These are phyloP conservation scores for Haplochromis burtoni DNA, from an alignment of 2,113 vertebrate genomes.

Conservation along the genomic window DNA sequence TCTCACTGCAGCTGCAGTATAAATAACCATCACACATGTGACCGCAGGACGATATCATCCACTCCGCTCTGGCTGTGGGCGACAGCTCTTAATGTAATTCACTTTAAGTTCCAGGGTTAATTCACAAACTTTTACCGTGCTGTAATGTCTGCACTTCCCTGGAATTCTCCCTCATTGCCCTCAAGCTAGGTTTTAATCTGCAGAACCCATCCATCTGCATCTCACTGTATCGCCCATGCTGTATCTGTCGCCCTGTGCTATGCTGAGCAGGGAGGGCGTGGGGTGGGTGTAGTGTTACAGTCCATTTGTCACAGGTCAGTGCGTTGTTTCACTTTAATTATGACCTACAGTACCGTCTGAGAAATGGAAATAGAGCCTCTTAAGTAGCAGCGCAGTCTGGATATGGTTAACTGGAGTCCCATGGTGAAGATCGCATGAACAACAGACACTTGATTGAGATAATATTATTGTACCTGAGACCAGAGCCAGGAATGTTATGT, in stretches of 20 bases:
- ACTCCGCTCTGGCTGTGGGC: background rate
- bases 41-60: constrained; percentile 7
- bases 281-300: constrained; percentile 46
- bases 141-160: background rate
- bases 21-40: constrained; percentile 30
- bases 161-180: constrained; percentile 8
- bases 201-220: constrained; percentile 7
- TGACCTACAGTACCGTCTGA: constrained; percentile 51
- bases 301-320: constrained; percentile 68
- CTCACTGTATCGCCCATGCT: background rate
- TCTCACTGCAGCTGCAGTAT: constrained; percentile 30
- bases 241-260: background rate
- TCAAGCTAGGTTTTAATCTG: constrained; percentile 8
- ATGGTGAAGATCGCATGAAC: constrained; percentile 32
- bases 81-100: constrained; percentile 14
- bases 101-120: background rate
- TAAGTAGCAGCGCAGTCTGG: constrained; percentile 33
- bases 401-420: constrained; percentile 50
- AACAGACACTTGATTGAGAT: constrained; percentile 12
- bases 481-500: constrained; percentile 7
- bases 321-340: constrained; percentile 62
- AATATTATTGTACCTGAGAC: constrained; percentile 46
- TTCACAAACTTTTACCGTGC: background rate
- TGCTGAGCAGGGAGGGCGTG: background rate
- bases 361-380: background rate